Conservation (phyloP, 1,140 invertebrate species). For the Lycorma delicatula region DNA sequence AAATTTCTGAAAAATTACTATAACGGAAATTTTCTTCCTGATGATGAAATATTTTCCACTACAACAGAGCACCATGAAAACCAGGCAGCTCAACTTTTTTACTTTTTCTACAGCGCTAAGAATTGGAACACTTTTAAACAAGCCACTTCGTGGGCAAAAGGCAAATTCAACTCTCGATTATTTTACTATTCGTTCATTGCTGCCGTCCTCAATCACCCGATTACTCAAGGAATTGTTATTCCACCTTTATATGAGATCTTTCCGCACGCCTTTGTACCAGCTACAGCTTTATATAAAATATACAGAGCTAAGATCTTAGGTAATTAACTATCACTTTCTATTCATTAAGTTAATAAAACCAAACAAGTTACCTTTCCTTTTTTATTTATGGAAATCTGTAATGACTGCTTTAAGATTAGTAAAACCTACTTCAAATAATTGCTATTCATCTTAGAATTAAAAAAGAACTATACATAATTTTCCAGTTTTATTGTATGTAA, state of each 20-base stretch:
- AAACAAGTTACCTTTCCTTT: no score
- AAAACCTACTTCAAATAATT: no score
- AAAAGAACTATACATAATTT: no score
- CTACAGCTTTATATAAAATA: slow-evolving; percentile 31
- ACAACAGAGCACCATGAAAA: slow-evolving; percentile 33
- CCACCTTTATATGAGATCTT: slow-evolving; percentile 54
- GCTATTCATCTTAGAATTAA: no score
- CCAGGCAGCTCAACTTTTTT: slow-evolving; percentile 44
- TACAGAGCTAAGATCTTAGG: slow-evolving; percentile 22
- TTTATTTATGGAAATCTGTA: no score
- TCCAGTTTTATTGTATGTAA: no score
- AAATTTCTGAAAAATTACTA: background rate
- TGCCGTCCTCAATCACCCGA: slow-evolving; percentile 47
- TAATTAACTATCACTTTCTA: no score
- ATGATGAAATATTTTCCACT: slow-evolving; percentile 39
- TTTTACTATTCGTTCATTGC: slow-evolving; percentile 49
- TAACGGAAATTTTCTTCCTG: slow-evolving; percentile 26
- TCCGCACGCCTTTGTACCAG: slow-evolving; percentile 49
- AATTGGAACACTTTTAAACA: slow-evolving; percentile 54
- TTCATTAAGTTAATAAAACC: no score
- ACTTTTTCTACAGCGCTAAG: slow-evolving; percentile 50
- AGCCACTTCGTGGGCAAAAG: slow-evolving; percentile 47
- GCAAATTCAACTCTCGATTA: slow-evolving; percentile 49
- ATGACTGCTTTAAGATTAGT: no score
- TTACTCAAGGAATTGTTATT: slow-evolving; percentile 47